Evolutionary conservation across 1,140 invertebrate genomes (phyloP).

Genomic region (Ditylenchus dipsaci): DNA sequence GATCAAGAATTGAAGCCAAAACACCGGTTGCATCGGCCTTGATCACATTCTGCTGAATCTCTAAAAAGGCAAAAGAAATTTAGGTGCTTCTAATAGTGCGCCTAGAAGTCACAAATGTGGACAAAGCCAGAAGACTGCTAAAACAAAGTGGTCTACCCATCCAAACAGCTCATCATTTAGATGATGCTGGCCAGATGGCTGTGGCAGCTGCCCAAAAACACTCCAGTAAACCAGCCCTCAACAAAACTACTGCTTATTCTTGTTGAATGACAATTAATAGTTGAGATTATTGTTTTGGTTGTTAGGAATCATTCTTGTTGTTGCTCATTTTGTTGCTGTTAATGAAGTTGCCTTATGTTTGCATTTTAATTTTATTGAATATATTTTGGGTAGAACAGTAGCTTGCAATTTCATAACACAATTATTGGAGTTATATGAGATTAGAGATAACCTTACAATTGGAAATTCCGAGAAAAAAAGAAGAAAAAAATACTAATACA

Average conservation of each 20-base stretch:
- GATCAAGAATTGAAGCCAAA: too few relatives aligned
- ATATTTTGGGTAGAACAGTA: background rate
- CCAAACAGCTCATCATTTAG: conserved; percentile 75
- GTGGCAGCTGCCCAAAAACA: conserved; percentile 62
- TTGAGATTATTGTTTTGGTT: background rate
- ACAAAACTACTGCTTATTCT: background rate
- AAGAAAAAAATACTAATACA: too few relatives aligned
- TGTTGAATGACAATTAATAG: background rate
- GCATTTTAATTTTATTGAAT: background rate
- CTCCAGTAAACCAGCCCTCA: background rate
- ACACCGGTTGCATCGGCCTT: too few relatives aligned
- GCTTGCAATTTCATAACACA: background rate
- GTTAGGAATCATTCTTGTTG: background rate
- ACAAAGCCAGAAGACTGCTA: conserved; percentile 69
- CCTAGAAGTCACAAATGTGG: conserved; percentile 80
- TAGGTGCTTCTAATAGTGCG: conserved; percentile 74
- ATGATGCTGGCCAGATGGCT: conserved; percentile 83
- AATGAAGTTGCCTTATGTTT: background rate
- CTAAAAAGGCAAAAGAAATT: too few relatives aligned
- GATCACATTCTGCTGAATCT: too few relatives aligned
- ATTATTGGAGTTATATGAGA: background rate
- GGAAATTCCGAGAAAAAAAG: too few relatives aligned
- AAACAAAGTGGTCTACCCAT: conserved; percentile 77
- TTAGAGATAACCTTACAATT: too few relatives aligned
- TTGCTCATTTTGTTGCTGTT: background rate